These are phyloP conservation scores for Pempheris klunzingeri DNA, from an alignment of 2,797 vertebrate species.

Conservation along the genomic window DNA sequence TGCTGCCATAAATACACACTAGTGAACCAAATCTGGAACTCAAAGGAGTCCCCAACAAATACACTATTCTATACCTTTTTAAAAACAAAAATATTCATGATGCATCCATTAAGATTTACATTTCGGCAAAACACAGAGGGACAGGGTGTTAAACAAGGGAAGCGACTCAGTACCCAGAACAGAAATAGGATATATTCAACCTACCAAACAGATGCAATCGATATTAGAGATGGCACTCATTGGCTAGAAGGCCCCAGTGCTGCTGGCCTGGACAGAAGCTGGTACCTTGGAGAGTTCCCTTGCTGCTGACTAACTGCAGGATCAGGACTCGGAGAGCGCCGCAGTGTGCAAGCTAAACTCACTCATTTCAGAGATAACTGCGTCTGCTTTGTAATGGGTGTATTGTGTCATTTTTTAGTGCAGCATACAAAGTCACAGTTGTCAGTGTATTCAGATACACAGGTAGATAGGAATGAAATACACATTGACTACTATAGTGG, in stretches of 20 bases:
- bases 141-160: not conserved
- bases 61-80: not conserved
- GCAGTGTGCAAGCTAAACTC: not conserved
- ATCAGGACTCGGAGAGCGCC: constrained; percentile 29
- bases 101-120: not conserved
- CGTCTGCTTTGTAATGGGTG: too few species aligned
- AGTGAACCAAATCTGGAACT: not conserved
- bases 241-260: not conserved
- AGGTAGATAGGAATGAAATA: not conserved
- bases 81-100: too few species aligned
- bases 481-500: not conserved
- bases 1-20: not conserved
- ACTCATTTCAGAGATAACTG: not conserved
- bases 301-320: constrained; percentile 6
- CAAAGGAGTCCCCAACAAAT: not conserved
- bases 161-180: not conserved
- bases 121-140: not conserved
- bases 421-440: not conserved
- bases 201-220: not conserved
- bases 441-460: not conserved
- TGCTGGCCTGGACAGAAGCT: not conserved
- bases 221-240: not conserved
- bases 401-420: not conserved
- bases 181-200: not conserved
- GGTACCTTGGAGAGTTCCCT: constrained; percentile 2